Evolutionary conservation across 2,113 vertebrate species (phyloP).

Genomic region (Cryptomyrus ogoouensis): DNA sequence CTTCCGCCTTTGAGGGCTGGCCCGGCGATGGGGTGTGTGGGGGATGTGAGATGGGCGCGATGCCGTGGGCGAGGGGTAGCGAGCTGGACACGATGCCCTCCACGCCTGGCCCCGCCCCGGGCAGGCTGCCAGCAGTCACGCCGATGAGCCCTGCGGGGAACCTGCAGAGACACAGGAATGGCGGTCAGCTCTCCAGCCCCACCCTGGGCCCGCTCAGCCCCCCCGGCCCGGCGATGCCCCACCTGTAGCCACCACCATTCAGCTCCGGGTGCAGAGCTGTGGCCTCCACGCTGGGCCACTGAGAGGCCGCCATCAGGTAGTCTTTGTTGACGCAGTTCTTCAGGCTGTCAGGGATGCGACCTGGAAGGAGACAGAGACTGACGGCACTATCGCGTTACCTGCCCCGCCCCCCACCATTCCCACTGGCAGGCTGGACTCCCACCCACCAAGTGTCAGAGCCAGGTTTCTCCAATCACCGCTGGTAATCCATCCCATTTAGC

Average conservation of each 20-base stretch:
- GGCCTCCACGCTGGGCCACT: conserved; percentile 79
- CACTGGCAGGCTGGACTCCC: not conserved
- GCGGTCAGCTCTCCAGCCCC: not conserved
- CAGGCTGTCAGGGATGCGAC: conserved; percentile 83
- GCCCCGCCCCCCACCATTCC: not conserved
- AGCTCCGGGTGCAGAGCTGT: conserved; percentile 80
- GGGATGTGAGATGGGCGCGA: conserved; percentile 63
- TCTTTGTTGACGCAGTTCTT: conserved; percentile 95
- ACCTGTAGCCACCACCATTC: conserved; percentile 82
- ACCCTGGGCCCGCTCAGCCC: not conserved
- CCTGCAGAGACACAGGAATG: conserved; percentile 49
- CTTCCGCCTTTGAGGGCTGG: conserved; percentile 80
- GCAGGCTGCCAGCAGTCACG: conserved; percentile 71
- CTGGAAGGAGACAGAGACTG: conserved; percentile 42
- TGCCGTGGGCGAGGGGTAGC: conserved; percentile 60
- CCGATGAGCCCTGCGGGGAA: conserved; percentile 79
- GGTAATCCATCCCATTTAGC: not conserved
- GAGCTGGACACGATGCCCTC: conserved; percentile 77
- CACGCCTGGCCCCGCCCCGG: conserved; percentile 65
- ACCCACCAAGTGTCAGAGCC: not conserved
- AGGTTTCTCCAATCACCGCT: not conserved
- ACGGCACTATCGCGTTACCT: too few relatives aligned
- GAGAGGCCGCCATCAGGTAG: conserved; percentile 82
- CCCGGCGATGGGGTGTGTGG: conserved; percentile 78
- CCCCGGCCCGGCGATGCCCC: conserved; percentile 13